Conservation (phyloP, 2,797 vertebrate genomes). For the Poecilia velifera region DNA sequence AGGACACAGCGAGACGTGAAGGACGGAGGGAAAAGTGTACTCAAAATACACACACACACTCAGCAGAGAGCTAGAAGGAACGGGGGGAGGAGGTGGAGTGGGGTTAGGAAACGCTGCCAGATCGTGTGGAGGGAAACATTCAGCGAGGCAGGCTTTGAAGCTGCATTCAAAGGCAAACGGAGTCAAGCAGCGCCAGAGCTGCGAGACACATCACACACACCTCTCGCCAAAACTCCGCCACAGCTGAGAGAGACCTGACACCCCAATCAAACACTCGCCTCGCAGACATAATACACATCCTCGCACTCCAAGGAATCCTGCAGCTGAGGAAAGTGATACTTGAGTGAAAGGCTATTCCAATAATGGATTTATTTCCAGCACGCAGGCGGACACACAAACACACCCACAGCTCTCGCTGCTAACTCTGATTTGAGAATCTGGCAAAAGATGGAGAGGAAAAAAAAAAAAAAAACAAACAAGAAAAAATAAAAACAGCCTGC, state of each 20-base stretch:
- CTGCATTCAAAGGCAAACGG: slow-evolving; percentile 79
- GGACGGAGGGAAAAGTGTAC: slow-evolving; percentile 55
- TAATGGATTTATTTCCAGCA: slow-evolving; percentile 63
- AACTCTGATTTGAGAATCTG: slow-evolving; percentile 52
- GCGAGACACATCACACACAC: slow-evolving; percentile 66
- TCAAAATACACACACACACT: slow-evolving; percentile 33
- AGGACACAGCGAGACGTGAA: slow-evolving; percentile 53
- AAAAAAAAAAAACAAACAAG: slow-evolving; percentile 8
- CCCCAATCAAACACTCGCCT: slow-evolving; percentile 55
- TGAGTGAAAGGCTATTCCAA: slow-evolving; percentile 65
- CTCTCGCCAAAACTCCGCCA: slow-evolving; percentile 61
- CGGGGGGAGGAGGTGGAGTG: slow-evolving; percentile 19
- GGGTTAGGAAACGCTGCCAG: slow-evolving; percentile 61
- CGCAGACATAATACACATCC: slow-evolving; percentile 42
- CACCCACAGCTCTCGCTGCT: slow-evolving; percentile 47
- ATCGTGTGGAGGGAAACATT: slow-evolving; percentile 63
- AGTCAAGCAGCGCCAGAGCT: slow-evolving; percentile 74
- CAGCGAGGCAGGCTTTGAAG: slow-evolving; percentile 76
- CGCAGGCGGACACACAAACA: slow-evolving; percentile 39
- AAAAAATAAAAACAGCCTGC: slow-evolving; percentile 35
- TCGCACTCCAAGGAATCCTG: slow-evolving; percentile 36
- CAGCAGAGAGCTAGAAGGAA: slow-evolving; percentile 40
- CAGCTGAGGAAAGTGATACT: slow-evolving; percentile 49
- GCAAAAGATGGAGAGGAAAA: slow-evolving; percentile 1
- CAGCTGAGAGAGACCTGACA: slow-evolving; percentile 53